These are phyloP conservation scores for Sicus ferrugineus DNA, from an alignment of 2,888 invertebrate species.

Conservation along the genomic window DNA sequence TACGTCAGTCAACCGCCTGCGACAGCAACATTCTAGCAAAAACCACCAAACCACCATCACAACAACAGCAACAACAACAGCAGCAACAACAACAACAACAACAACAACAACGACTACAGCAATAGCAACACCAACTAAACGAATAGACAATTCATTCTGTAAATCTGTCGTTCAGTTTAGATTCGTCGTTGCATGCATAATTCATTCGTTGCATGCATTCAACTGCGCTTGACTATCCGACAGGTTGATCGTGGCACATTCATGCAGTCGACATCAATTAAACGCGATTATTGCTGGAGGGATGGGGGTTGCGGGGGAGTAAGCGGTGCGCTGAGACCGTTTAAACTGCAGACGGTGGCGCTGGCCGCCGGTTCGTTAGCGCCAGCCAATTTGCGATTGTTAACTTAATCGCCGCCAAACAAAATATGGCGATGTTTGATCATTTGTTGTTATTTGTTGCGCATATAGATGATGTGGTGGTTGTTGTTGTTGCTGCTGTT, in stretches of 20 bases:
- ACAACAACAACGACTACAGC: not conserved
- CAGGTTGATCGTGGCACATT: slow-evolving; percentile 35
- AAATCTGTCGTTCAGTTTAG: slow-evolving; percentile 3
- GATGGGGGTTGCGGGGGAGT: not conserved
- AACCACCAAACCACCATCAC: not conserved
- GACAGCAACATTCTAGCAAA: not conserved
- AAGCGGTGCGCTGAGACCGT: not conserved
- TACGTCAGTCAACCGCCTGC: not conserved
- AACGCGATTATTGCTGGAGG: slow-evolving; percentile 7
- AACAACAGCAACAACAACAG: not conserved
- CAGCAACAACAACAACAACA: not conserved
- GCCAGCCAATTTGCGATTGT: not conserved
- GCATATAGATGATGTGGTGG: not conserved
- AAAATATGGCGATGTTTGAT: no score
- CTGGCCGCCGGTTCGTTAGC: not conserved
- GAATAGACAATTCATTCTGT: not conserved
- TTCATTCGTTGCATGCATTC: not conserved
- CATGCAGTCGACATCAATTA: slow-evolving; percentile 35
- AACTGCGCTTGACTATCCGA: slow-evolving; percentile 21
- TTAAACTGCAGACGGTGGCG: not conserved
- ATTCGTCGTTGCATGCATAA: slow-evolving; percentile 4
- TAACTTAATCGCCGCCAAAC: no score
- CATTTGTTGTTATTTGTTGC: not conserved
- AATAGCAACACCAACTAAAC: not conserved
- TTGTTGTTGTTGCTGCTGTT: not conserved